Percentiles rank a stretch among this genome's conserved stretches.
These are phyloP conservation scores for Megalops atlanticus DNA, from an alignment of 2,113 vertebrate species.

Conservation along the genomic window DNA sequence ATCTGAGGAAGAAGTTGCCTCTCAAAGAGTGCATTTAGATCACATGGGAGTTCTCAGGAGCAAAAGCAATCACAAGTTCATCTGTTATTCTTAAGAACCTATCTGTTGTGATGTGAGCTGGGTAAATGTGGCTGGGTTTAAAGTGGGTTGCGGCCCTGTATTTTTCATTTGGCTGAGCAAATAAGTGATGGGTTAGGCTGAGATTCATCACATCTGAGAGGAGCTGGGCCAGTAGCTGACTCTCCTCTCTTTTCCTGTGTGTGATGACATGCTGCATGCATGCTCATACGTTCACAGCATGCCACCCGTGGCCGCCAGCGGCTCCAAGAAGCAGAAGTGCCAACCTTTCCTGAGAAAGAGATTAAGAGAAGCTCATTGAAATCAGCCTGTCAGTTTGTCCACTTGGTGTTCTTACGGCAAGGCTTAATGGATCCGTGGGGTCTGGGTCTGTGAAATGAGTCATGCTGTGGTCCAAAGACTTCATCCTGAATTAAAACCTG, in stretches of 20 bases:
- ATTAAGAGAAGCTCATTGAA: neutral
- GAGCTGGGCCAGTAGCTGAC: slow-evolving; percentile 34
- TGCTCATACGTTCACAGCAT: slow-evolving; percentile 55
- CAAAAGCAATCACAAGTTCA: slow-evolving; percentile 71
- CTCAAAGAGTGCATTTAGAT: slow-evolving; percentile 55
- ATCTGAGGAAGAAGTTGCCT: slow-evolving; percentile 60
- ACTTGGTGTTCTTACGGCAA: neutral
- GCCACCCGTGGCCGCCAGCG: slow-evolving; percentile 49
- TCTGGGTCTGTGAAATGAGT: neutral
- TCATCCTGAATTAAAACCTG: neutral
- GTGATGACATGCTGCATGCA: slow-evolving; percentile 44
- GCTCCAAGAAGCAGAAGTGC: neutral
- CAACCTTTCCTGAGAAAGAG: neutral
- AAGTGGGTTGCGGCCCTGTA: slow-evolving; percentile 55
- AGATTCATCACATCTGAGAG: slow-evolving; percentile 35
- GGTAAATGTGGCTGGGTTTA: slow-evolving; percentile 48
- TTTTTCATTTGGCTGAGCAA: slow-evolving; percentile 62
- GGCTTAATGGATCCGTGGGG: neutral
- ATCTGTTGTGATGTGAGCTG: slow-evolving; percentile 65
- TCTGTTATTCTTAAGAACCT: slow-evolving; percentile 75
- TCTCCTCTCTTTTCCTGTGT: slow-evolving; percentile 41
- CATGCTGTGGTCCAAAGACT: neutral
- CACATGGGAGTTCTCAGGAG: slow-evolving; percentile 65
- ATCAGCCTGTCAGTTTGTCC: neutral
- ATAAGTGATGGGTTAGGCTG: slow-evolving; percentile 42